Conservation (phyloP, 2,888 invertebrate species). For the Caenorhabditis macrosperma region DNA sequence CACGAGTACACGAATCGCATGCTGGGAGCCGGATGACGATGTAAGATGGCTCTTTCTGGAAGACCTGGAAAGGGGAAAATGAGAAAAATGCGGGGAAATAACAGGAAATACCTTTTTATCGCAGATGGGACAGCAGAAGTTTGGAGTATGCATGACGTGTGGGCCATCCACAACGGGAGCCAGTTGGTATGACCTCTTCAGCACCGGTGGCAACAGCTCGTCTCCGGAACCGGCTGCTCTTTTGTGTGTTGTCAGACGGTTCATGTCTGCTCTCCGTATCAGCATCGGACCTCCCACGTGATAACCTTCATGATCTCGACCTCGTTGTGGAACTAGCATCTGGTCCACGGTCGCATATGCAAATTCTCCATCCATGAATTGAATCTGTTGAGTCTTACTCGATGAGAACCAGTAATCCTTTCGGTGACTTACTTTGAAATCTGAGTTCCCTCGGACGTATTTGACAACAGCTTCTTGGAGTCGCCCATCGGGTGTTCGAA, state of each 20-base stretch:
- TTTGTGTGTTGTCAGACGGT: slow-evolving; percentile 31
- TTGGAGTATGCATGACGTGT: slow-evolving; percentile 44
- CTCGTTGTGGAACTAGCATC: slow-evolving; percentile 40
- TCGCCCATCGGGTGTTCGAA: slow-evolving; percentile 32
- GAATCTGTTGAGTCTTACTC: slow-evolving; percentile 55
- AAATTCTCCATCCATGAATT: slow-evolving; percentile 70
- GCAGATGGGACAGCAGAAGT: slow-evolving; percentile 73
- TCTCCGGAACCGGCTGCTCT: slow-evolving; percentile 32
- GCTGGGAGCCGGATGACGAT: slow-evolving; percentile 76
- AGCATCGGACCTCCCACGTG: slow-evolving; percentile 19
- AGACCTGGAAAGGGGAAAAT: slow-evolving; percentile 55
- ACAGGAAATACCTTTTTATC: slow-evolving; percentile 66
- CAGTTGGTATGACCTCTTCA: slow-evolving; percentile 37
- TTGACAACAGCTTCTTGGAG: slow-evolving; percentile 49
- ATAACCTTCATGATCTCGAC: slow-evolving; percentile 37
- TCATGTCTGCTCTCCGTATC: slow-evolving; percentile 5
- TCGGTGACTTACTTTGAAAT: slow-evolving; percentile 32
- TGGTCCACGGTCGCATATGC: slow-evolving; percentile 69
- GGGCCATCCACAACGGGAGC: slow-evolving; percentile 34
- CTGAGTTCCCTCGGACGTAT: slow-evolving; percentile 27
- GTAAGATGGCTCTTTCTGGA: slow-evolving; percentile 73
- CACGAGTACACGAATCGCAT: slow-evolving; percentile 72
- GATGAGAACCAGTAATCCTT: not conserved
- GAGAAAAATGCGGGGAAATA: not conserved
- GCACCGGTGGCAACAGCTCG: slow-evolving; percentile 27